Base-by-base conservation (phyloP, 1,140 invertebrate species). In the Sarcophaga bullata region DNA sequence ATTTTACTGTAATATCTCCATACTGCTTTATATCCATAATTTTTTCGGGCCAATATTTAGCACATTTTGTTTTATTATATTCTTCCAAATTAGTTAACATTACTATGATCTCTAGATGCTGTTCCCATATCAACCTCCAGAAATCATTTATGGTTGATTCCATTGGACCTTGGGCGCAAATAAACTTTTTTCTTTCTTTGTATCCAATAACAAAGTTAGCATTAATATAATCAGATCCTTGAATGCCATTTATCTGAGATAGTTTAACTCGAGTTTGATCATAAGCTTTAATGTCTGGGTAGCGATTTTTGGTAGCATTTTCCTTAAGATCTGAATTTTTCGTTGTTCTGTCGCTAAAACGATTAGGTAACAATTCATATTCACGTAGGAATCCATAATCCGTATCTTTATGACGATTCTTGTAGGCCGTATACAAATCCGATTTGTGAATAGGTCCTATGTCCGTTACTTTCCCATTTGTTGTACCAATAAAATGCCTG, bases 81-180 rank as follows among this genome's bases (percentile, higher is more conserved):
- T 98, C 97, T 89, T 98, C 97, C 15, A 98, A 92, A 90, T 98
- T 97, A 8, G 97, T 98, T 48, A 99, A 91, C 97, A 98, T 98
- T 11, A 98, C 93, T 84, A 99, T 96, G 81, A 98, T 92, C 88
- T 97, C 94, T 73, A 97, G 91, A 85, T 96, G 95, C 85, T 98
- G 96, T 90, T 99, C 97, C 97, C 97, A 99, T 83, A 99, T 95
- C 97, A 99, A 98, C 81, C 97, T 92, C 98, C 98, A 99, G 90
- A 99, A 99, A 89, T 99, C 98, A 85, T 94, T 94, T 1, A 98
- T 95, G 0, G 97, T 99, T 47, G 95, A 95, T 81, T 98, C 96
- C 92, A 98, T 96, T 0, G 98, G 98, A 0, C 97, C 96, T 92
- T 90, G 96, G 11, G 97, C 96, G 90, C 97, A 98, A 84, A 98